Evolutionary conservation across 2,113 vertebrate genomes (phyloP), one percentile per base, ranked within the genome.

Genomic region (Gila orcuttii): DNA sequence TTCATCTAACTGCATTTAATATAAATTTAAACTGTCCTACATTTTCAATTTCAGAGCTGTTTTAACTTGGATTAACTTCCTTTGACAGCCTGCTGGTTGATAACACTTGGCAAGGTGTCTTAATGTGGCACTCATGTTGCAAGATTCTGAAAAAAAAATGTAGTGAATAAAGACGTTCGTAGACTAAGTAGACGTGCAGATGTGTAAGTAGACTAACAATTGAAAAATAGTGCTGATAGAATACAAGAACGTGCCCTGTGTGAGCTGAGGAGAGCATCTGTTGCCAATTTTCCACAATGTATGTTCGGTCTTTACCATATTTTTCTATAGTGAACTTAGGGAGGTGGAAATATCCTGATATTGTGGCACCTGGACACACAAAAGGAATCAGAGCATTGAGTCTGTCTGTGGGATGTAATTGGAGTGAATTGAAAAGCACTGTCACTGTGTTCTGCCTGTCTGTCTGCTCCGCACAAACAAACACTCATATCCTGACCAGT

Each of bases 361-460:
- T 21, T 23, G 71, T 74, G 42, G 71, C 3, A 13, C 73, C 42
- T 7, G 42, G 10, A 83, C 45, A 59, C 10, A 73, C 50, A 45
- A 62, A 84, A 45, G 12, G 6, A 57, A 84, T 28, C 11, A 57
- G 42, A 19, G 66, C 64, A 68, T 36, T 0, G n/a, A 50, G 64
- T 82, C 39, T 71, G 64, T 83, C 64, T 83, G 66, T 83, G 66
- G 45, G 81, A 4, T 73, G 69, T 75, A 45, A 74, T 36, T 75
- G 50, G 68, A 42, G 82, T 60, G 69, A 47, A 81, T 47, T 81
- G 59, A 81, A 81, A 66, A 66, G 59, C 59, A 19, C 77, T 60
- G 77, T 79, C 21, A 23, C 9, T 84, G 52, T 60, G 33, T 60
- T 73, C 52, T 75, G 45, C 57, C 33, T 74, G 68, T 73, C 68